These are phyloP conservation scores for Drosophila tropicalis DNA, from an alignment of 1,140 invertebrate species.

Conservation along the genomic window DNA sequence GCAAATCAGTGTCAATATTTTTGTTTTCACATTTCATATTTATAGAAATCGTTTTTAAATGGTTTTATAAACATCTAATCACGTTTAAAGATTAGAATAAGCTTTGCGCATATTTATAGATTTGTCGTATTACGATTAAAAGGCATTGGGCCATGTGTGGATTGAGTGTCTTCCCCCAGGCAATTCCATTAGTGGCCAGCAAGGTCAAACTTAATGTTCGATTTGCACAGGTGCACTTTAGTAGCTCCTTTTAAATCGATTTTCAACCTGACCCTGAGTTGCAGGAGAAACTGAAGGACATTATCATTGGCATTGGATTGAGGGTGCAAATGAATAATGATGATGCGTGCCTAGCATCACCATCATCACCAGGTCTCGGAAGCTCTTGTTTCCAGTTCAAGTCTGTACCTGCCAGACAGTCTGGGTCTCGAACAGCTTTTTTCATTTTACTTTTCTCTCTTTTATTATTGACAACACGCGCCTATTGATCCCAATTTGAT, in stretches of 20 bases:
- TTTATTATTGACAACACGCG: constrained; percentile 19
- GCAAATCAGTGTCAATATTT: constrained; percentile 19
- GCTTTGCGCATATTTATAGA: neutral
- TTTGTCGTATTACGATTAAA: neutral
- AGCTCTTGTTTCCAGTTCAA: constrained; percentile 11
- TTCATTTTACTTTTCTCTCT: neutral
- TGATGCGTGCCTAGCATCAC: neutral
- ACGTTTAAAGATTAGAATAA: neutral
- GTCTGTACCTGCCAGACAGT: constrained; percentile 15
- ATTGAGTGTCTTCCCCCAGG: neutral
- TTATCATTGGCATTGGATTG: neutral
- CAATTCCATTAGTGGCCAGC: constrained; percentile 3
- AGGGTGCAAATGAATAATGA: neutral
- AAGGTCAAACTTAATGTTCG: neutral
- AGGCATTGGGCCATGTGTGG: neutral
- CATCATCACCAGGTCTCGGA: neutral
- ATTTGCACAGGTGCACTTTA: constrained; percentile 11
- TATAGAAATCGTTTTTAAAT: neutral
- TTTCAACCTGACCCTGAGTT: constrained; percentile 4
- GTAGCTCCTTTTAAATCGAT: constrained; percentile 8
- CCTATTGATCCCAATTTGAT: constrained; percentile 10
- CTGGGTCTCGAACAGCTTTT: constrained; percentile 8
- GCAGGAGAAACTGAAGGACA: constrained; percentile 5
- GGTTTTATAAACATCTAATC: neutral
- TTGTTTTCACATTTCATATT: neutral